phyloP scores from a whole-genome alignment of 2,888 invertebrate species.

The Drosophila anceps region DNA sequence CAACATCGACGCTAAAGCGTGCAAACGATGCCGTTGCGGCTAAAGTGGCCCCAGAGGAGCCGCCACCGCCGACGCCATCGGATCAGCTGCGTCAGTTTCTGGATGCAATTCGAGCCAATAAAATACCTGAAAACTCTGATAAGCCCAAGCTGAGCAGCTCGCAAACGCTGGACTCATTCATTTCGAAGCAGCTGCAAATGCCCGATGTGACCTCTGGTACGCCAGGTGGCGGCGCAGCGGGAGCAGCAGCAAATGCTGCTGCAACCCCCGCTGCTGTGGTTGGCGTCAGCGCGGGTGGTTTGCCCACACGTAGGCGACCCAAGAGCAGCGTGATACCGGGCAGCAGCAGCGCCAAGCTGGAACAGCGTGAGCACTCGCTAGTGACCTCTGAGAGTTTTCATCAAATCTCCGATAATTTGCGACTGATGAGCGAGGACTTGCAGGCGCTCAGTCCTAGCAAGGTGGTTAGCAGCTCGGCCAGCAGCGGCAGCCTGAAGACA shows the following conservation, averaged over 20 bases:
- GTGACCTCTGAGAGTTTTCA: slow-evolving; percentile 85
- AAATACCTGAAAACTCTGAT: slow-evolving; percentile 82
- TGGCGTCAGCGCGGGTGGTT: slow-evolving; percentile 21
- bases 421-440: slow-evolving; percentile 85
- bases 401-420: slow-evolving; percentile 85
- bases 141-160: slow-evolving; percentile 82
- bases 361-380: slow-evolving; percentile 81
- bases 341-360: slow-evolving; percentile 55
- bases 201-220: slow-evolving; percentile 82
- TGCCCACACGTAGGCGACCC: slow-evolving; percentile 68
- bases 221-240: slow-evolving; percentile 50
- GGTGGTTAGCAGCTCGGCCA: slow-evolving; percentile 70
- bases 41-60: slow-evolving; percentile 10
- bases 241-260: not conserved
- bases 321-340: slow-evolving; percentile 63
- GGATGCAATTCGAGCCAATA: slow-evolving; percentile 85
- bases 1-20: slow-evolving; percentile 58
- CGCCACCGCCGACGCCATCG: slow-evolving; percentile 83
- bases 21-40: slow-evolving; percentile 6
- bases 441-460: slow-evolving; percentile 84
- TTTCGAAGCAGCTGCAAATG: slow-evolving; percentile 83
- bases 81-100: slow-evolving; percentile 85
- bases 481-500: slow-evolving; percentile 73
- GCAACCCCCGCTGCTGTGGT: slow-evolving; percentile 4
- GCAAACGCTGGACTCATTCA: slow-evolving; percentile 82